These are phyloP conservation scores for Daktulosphaira vitifoliae DNA, from an alignment of 1,140 invertebrate species.

Conservation along the genomic window DNA sequence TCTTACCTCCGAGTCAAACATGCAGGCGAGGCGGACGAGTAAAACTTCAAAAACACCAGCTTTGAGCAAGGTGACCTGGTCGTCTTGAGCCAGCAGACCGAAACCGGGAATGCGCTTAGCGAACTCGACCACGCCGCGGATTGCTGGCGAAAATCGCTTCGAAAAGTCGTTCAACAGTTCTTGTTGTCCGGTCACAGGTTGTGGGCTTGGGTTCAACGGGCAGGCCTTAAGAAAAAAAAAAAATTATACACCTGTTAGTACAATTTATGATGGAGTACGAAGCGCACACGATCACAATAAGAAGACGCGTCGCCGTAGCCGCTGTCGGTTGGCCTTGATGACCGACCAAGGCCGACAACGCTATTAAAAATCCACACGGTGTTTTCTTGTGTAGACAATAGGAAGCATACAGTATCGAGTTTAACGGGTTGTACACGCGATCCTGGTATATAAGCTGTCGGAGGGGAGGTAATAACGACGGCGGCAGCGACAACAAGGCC, in stretches of 20 bases:
- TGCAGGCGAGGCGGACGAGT: slow-evolving; percentile 82
- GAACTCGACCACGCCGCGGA: slow-evolving; percentile 94
- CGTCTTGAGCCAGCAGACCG: slow-evolving; percentile 84
- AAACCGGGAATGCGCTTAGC: slow-evolving; percentile 96
- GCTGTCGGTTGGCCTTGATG: too few species aligned
- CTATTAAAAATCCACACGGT: not conserved
- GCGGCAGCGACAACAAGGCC: slow-evolving; percentile 21
- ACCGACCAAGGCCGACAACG: slow-evolving; percentile 5
- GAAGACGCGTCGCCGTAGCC: too few species aligned
- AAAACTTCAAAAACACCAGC: slow-evolving; percentile 91
- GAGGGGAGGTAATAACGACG: not conserved
- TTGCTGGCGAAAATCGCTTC: slow-evolving; percentile 87
- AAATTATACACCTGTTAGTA: not conserved
- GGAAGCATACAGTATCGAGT: not conserved
- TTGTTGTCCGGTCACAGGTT: slow-evolving; percentile 65
- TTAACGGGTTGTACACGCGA: not conserved
- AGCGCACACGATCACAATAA: too few species aligned
- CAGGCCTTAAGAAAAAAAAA: slow-evolving; percentile 67
- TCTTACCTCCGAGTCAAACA: slow-evolving; percentile 72
- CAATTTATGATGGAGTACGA: too few species aligned
- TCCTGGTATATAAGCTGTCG: not conserved
- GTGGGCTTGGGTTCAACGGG: slow-evolving; percentile 86
- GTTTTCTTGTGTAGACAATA: not conserved
- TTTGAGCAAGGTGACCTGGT: slow-evolving; percentile 93
- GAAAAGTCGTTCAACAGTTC: slow-evolving; percentile 79